Base-by-base conservation (phyloP, 2,113 vertebrate species). In the Bos javanicus region DNA sequence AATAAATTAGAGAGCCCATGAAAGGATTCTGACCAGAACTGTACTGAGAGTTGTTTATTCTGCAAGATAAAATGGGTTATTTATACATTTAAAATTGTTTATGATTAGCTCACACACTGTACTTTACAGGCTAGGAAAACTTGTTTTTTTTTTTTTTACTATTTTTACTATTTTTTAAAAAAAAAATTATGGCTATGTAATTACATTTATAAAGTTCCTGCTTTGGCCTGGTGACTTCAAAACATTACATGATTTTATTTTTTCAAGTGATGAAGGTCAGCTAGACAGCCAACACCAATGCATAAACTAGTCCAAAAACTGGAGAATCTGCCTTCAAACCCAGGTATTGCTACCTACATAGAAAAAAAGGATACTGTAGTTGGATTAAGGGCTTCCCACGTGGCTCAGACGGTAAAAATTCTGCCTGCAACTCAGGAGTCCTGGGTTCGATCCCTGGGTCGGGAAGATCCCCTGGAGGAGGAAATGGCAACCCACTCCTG, bases 381-480 rank as follows among this genome's bases (percentile, higher is more conserved):
- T 76, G n/a, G 67, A 71, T 39, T 71, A 71, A 12, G 12, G 39
- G 23, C 2, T 76, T 14, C 6, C 71, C 23, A 43, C 26, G 71
- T 43, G n/a, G n/a, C 17, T 71, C 19, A 71, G n/a, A 71, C 0
- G 5, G 19, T 39, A 39, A 39, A 71, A 71, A 71, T 12, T 71
- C n/a, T 71, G n/a, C n/a, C 5, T 39, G 19, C n/a, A 71, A 5
- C 21, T 36, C 67, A 76, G 39, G 71, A 43, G 6, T 43, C 36
- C 21, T 14, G 39, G 6, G 23, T 76, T 43, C 39, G 3, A 26
- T 3, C 36, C 12, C 36, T 43, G 1, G 39, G 36, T 14, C 0
- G 12, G 71, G 71, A 76, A 26, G 36, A 76, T 43, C 23, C 71
- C 19, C 5, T 71, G 19, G 67, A 71, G 67, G 9, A 71, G 19